phyloP scores from a whole-genome alignment of 1,140 invertebrate genomes.

The Teleopsis dalmanni region DNA sequence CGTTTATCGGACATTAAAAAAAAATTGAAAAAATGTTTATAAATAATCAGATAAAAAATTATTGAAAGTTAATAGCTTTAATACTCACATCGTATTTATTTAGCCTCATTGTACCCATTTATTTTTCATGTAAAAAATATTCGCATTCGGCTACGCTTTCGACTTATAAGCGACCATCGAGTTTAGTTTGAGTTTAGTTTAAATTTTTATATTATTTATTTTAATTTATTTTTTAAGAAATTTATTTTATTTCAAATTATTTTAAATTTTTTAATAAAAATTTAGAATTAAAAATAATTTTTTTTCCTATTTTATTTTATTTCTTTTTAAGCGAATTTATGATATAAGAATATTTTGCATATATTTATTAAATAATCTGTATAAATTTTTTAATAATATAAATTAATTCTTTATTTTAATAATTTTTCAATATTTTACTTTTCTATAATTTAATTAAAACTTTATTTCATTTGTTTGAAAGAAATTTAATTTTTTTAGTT shows the following conservation, averaged over 20 bases:
- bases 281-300: no score
- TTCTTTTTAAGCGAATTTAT: not conserved
- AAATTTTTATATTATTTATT: constrained; percentile 3
- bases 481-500: no score
- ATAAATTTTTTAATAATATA: not conserved
- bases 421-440: no score
- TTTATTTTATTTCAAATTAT: not conserved
- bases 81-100: constrained; percentile 46
- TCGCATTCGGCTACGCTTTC: constrained; percentile 45
- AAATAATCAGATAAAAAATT: no score
- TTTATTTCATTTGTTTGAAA: no score
- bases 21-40: no score
- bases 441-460: no score
- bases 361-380: not conserved
- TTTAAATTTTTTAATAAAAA: not conserved
- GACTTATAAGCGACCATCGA: constrained; percentile 29
- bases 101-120: constrained; percentile 47
- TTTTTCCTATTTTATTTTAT: not conserved
- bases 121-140: constrained; percentile 45
- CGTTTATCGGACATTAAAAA: no score
- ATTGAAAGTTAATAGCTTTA: no score
- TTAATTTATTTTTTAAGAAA: not conserved
- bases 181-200: not conserved
- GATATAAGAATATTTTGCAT: not conserved
- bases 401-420: not conserved